Evolutionary conservation across 2,113 vertebrate species (phyloP).

Genomic region (Columba livia): DNA sequence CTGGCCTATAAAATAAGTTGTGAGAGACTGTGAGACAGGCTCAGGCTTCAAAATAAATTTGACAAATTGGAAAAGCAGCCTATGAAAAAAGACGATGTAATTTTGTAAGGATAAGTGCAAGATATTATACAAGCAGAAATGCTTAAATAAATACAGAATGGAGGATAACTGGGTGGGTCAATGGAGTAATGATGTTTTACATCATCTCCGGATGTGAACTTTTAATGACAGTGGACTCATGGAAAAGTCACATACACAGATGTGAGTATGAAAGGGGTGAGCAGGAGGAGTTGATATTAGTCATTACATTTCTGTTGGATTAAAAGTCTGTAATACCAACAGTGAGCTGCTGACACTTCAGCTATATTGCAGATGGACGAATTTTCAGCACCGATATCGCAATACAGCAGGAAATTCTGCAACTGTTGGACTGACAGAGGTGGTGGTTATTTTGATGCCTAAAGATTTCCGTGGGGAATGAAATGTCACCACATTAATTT

Average conservation of each 20-base stretch:
- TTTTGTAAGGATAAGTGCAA: not conserved
- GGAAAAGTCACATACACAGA: not conserved
- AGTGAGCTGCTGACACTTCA: not conserved
- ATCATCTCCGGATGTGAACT: not conserved
- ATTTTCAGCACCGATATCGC: no score
- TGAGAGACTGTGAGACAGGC: not conserved
- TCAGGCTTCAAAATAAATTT: not conserved
- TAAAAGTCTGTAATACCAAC: not conserved
- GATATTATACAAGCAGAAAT: not conserved
- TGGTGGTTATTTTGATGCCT: constrained; percentile 16
- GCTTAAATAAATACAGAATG: not conserved
- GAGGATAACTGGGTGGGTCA: not conserved
- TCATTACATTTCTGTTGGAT: not conserved
- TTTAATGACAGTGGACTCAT: not conserved
- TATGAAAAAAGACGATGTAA: not conserved
- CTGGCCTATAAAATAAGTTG: not conserved
- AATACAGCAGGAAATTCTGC: not conserved
- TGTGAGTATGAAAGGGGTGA: not conserved
- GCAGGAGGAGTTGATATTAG: not conserved
- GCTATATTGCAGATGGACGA: not conserved
- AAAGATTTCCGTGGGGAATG: constrained; percentile 2
- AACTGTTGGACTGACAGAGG: not conserved
- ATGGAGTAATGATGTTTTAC: not conserved
- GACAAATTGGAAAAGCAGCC: not conserved
- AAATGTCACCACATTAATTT: constrained; percentile 38